Evolutionary conservation across 2,113 vertebrate genomes (phyloP), one percentile per base, ranked within the genome.

Genomic region (Malaclemys terrapin): DNA sequence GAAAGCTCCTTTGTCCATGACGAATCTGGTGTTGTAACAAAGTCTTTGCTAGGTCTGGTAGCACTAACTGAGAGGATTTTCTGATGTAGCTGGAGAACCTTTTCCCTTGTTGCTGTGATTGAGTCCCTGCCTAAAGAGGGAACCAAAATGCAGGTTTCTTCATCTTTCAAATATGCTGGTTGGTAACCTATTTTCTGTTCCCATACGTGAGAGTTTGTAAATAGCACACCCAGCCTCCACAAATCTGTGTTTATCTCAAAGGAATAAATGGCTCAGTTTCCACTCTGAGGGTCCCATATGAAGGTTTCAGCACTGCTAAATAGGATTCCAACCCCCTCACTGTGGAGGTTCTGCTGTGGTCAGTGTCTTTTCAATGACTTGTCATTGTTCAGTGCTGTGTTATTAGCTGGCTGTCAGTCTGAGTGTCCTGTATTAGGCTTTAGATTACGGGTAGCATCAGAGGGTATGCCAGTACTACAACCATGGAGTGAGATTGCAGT

Each of bases 1-100:
- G 84, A 97, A 90, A 96, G 95, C 97, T 94, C 81, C 89, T 83
- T 90, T 89, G 95, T 95, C 90, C 69, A 65, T 76, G 42, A 92
- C 87, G 31, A 76, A 93, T 69, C 87, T 76, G 87, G 0, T 62
- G 72, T 31, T 92, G 1, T 14, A 62, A 97, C 92, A 93, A 11
- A 52, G 29, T 27, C 88, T 84, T 56, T 83, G 65, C 35, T n/a
- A 20, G 22, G 17, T 3, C 9, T 38, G 35, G 72, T 89, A 72
- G 42, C 82, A 76, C 83, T 22, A 5, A 42, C 89, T 35, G 38
- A 76, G 14, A 6, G 90, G 89, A 17, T 72, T 80, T 96, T 95
- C 79, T 85, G 87, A 47, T 42, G 53, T 85, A 38, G 50, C 89
- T 50, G 38, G 13, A 85, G 22, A 80, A 24, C 16, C 69, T 79